Conservation (phyloP, 1,140 invertebrate species). For the Schmidtea mediterranea region DNA sequence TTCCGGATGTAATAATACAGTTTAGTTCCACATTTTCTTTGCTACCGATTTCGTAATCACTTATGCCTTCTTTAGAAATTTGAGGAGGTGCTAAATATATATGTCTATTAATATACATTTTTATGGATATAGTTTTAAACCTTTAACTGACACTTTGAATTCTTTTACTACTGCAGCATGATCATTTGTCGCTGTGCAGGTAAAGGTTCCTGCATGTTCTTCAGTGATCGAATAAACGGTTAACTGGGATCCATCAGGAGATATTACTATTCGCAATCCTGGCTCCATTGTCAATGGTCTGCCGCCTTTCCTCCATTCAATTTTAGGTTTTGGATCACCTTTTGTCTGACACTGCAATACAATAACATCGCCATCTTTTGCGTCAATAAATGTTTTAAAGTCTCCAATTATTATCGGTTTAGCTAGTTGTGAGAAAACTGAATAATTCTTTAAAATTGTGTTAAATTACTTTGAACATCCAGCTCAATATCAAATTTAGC, state of each 20-base stretch:
- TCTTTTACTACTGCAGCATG: constrained; percentile 19
- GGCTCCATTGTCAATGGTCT: neutral
- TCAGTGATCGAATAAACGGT: constrained; percentile 11
- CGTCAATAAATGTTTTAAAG: neutral
- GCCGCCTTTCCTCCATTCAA: constrained; percentile 1
- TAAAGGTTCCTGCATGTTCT: constrained; percentile 21
- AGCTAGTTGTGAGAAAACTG: neutral
- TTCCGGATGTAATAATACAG: constrained; percentile 26
- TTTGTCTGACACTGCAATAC: neutral
- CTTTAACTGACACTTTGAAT: constrained; percentile 3
- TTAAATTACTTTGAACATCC: neutral
- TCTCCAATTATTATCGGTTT: neutral
- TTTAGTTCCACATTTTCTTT: constrained; percentile 15
- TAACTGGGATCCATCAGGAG: neutral
- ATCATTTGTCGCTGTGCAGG: constrained; percentile 22
- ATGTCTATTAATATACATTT: constrained; percentile 1
- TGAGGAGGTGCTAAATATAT: neutral
- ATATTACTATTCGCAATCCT: neutral
- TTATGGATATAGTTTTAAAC: neutral
- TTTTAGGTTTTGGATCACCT: neutral
- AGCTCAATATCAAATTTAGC: constrained; percentile 1
- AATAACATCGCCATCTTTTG: neutral
- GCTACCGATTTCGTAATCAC: constrained; percentile 2
- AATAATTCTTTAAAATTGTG: neutral
- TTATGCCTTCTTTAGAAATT: neutral